Base-by-base conservation (phyloP, 1,140 invertebrate species). In the Luehdorfia chinensis region DNA sequence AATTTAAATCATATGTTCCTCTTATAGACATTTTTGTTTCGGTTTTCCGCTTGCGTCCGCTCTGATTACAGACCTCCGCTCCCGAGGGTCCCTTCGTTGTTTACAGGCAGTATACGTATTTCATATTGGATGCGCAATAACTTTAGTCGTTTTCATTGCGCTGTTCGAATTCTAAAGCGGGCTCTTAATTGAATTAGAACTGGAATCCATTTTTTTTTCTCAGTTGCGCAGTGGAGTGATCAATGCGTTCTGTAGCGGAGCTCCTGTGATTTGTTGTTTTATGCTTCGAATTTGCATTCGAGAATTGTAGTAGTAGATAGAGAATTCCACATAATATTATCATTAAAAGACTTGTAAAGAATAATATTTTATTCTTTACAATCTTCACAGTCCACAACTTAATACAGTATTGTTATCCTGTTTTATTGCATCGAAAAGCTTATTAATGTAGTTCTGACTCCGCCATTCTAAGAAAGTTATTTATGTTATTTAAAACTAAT, bases 11-110 rank as follows among this genome's bases (percentile, higher is more conserved):
- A 19, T 34, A 18, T 23, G 18, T 16, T 16, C 28, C n/a, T n/a
- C n/a, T 13, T 45, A 8, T 25, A 18, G 31, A 15, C 8, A 25
- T 39, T 47, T 46, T 33, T 45, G 5, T 15, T 13, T 13, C 41
- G 16, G 14, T 37, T 44, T 44, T 30, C 4, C 12, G 47, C 44
- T 7, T 7, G 6, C 6, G 19, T 45, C 44, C 44, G 47, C 33
- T 31, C 47, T 50, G 47, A 55, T 55, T 49, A 55, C 52, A 12
- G 39, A 13, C 41, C 14, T 50, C 50, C 23, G 41, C 32, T 30
- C 41, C 19, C 21, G 13, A n/a, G 21, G 9, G 21, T 50, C 2
- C 19, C 39, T 45, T 39, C 28, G 28, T 27, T 54, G 44, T 48
- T 12, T 9, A 13, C 9, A 5, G 9, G 34, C 1, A 37, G 21